phyloP scores from a whole-genome alignment of 1,140 invertebrate genomes.

The Cydia pomonella region DNA sequence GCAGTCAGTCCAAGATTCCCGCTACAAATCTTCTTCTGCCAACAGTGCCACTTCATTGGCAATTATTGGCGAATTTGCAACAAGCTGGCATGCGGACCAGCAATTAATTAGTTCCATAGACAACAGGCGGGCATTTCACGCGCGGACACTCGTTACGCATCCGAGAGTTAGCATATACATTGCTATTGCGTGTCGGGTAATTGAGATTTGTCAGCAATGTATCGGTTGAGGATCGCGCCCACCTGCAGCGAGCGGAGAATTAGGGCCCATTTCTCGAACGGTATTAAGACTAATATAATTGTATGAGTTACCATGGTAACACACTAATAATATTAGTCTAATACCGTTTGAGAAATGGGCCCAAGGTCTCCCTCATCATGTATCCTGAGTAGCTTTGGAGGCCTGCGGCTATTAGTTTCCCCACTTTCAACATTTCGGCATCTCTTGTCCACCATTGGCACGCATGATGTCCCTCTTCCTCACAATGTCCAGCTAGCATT shows the following conservation, averaged over 20 bases:
- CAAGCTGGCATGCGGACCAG: conserved; percentile 47
- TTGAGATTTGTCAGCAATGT: conserved; percentile 17
- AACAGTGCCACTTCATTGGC: not conserved
- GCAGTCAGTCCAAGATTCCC: not conserved
- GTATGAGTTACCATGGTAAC: no score
- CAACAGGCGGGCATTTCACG: conserved; percentile 46
- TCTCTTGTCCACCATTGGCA: no score
- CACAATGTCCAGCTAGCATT: no score
- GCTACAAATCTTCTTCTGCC: not conserved
- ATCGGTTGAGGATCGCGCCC: not conserved
- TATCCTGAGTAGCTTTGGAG: no score
- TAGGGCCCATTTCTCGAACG: no score
- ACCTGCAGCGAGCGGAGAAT: not conserved
- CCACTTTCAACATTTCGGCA: no score
- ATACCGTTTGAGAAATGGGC: no score
- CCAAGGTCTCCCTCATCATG: no score
- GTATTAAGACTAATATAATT: no score
- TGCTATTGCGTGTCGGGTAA: conserved; percentile 3
- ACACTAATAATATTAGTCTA: no score
- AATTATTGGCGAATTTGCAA: not conserved
- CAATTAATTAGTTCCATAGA: conserved; percentile 51
- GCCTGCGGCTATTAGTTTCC: no score
- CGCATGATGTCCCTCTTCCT: no score
- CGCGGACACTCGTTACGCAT: conserved; percentile 50
- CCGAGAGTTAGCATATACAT: conserved; percentile 39